Evolutionary conservation across 1,140 invertebrate genomes (phyloP), one percentile per base, ranked within the genome.

Genomic region (Solen grandis): DNA sequence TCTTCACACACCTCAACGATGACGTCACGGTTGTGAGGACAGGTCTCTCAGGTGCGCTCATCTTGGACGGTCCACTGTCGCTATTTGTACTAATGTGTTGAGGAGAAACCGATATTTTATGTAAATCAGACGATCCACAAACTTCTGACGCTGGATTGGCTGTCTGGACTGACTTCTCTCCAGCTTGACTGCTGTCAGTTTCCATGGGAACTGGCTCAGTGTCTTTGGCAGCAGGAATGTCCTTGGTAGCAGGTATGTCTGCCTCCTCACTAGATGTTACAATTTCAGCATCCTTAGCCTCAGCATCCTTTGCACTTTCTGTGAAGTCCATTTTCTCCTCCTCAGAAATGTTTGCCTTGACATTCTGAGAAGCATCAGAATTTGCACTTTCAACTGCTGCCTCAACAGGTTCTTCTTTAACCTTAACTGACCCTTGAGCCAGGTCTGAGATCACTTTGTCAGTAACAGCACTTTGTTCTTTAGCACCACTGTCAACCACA

Each of bases 1-100:
- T 31, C 13, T 69, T 68, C 2, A 66, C 60, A 25, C 54, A 46
- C 31, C 52, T 78, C 25, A 78, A 29, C 46, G 41, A 19, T 46
- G 41, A 10, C 8, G 41, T 46, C 19, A 46, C 41, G 19, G 19
- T 46, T n/a, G n/a, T n/a, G n/a, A n/a, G 41, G 41, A 19, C 41
- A 10, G 41, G 41, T 19, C 41, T 46, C 8, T 8, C 8, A 46
- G 8, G 41, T 10, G 19, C 41, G 19, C 41, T n/a, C n/a, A n/a
- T n/a, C n/a, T n/a, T n/a, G n/a, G n/a, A 46, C 19, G 41, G 41
- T 8, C 8, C 41, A 46, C 41, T 46, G 41, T 46, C 8, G 41
- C 19, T 46, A 46, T 10, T 19, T 46, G 41, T 10, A 46, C 19
- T 19, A 46, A 19, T 46, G 8, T 46, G 41, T 46, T 10, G 8